Conservation (phyloP, 2,888 invertebrate genomes). For the Bellardia bayeri region DNA sequence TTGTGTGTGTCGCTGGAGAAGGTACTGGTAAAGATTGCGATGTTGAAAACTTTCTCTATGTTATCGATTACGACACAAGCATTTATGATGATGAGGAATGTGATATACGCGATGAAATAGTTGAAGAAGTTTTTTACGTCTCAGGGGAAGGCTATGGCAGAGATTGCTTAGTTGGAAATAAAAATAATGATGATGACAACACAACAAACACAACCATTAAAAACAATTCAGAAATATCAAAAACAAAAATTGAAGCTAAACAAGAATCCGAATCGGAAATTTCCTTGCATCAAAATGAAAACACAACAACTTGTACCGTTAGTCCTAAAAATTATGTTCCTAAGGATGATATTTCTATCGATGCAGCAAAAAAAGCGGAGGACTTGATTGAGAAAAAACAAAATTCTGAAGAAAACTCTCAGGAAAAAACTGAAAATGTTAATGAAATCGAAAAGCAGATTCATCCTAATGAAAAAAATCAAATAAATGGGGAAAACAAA, state of each 20-base stretch:
- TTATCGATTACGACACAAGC: conserved; percentile 21
- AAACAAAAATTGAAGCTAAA: background rate
- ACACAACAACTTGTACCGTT: conserved; percentile 78
- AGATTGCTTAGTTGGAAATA: conserved; percentile 90
- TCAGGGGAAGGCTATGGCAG: conserved; percentile 88
- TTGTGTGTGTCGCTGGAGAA: conserved; percentile 89
- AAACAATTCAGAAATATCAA: background rate
- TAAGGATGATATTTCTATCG: background rate
- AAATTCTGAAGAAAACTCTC: background rate
- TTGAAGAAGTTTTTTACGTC: conserved; percentile 89
- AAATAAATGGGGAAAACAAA: conserved; percentile 33
- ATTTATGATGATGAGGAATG: background rate
- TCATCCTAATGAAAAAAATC: background rate
- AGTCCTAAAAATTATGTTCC: conserved; percentile 77
- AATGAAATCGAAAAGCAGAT: conserved; percentile 12
- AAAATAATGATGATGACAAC: conserved; percentile 75
- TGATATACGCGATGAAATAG: conserved; percentile 88
- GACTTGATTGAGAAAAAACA: background rate
- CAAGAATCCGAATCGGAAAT: background rate
- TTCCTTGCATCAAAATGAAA: conserved; percentile 56
- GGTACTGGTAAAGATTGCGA: conserved; percentile 89
- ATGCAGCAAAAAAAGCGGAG: background rate
- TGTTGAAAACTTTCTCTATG: conserved; percentile 78
- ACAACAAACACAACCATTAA: background rate
- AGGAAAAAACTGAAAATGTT: background rate